A percentile compares a stretch with the other conserved stretches of the same genome.
Evolutionary conservation across 2,797 vertebrate species (phyloP).

Genomic region (Kryptopterus vitreolus): DNA sequence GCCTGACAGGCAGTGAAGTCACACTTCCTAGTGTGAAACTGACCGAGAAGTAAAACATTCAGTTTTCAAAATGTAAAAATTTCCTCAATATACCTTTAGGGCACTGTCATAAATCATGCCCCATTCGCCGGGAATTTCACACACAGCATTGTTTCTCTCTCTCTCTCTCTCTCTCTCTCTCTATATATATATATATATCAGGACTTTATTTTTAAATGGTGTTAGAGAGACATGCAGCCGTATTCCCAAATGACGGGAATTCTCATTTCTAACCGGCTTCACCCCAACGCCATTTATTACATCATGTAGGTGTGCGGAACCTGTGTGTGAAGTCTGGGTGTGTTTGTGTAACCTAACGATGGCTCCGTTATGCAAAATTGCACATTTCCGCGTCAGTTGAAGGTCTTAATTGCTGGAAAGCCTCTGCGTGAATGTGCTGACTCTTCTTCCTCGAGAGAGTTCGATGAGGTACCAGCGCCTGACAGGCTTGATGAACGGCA

Average conservation of each 20-base stretch:
- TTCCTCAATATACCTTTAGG: not conserved
- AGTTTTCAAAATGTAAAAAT: not conserved
- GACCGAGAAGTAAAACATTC: too few species aligned
- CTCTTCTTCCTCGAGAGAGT: slow-evolving; percentile 40
- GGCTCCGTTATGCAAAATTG: slow-evolving; percentile 37
- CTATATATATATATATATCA: too few species aligned
- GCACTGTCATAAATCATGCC: not conserved
- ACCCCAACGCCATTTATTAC: not conserved
- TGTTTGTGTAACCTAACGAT: slow-evolving; percentile 39
- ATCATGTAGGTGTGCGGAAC: not conserved
- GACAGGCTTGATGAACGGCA: slow-evolving; percentile 53
- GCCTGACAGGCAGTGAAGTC: too few species aligned
- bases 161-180: too few species aligned
- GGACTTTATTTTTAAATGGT: not conserved
- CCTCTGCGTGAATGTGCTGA: slow-evolving; percentile 40
- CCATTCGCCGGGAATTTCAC: not conserved
- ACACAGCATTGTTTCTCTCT: not conserved
- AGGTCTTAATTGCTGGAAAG: slow-evolving; percentile 48
- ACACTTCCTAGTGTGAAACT: too few species aligned
- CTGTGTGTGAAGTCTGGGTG: slow-evolving; percentile 14
- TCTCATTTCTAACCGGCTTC: slow-evolving; percentile 8
- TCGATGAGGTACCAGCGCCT: slow-evolving; percentile 40
- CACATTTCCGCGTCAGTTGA: slow-evolving; percentile 26
- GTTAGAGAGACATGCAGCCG: not conserved
- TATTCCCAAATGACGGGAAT: not conserved